Percentiles rank a stretch among this genome's conserved stretches.
phyloP scores from a whole-genome alignment of 2,888 invertebrate species.

The Melinaea menophilus region DNA sequence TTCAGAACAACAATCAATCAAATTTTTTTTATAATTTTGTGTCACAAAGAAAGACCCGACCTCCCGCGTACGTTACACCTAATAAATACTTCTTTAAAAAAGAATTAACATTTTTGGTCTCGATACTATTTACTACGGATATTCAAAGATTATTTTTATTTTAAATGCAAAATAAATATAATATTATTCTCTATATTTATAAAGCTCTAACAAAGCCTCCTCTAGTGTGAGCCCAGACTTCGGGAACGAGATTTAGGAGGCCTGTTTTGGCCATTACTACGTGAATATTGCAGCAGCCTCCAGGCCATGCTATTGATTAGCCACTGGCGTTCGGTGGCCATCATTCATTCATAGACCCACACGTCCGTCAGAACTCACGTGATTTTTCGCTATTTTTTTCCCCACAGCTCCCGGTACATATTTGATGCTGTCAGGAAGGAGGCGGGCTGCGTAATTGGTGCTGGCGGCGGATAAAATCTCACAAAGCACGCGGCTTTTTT shows the following conservation, averaged over 20 bases:
- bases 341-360: slow-evolving; percentile 65
- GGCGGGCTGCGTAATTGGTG: slow-evolving; percentile 59
- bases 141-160: too few species aligned
- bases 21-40: too few species aligned
- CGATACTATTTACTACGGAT: too few species aligned
- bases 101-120: too few species aligned
- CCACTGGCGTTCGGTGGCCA: slow-evolving; percentile 46
- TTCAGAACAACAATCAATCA: too few species aligned
- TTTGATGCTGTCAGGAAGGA: slow-evolving; percentile 67
- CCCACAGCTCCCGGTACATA: slow-evolving; percentile 54
- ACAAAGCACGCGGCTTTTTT: slow-evolving; percentile 41
- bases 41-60: too few species aligned
- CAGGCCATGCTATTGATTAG: slow-evolving; percentile 48
- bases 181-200: not conserved
- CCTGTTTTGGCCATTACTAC: slow-evolving; percentile 49
- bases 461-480: slow-evolving; percentile 48
- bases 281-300: slow-evolving; percentile 50
- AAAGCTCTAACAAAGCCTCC: slow-evolving; percentile 13
- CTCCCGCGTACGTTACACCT: too few species aligned
- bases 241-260: slow-evolving; percentile 28
- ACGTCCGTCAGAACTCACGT: slow-evolving; percentile 49
- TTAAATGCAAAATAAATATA: too few species aligned
- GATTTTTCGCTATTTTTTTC: slow-evolving; percentile 44
- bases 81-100: too few species aligned
- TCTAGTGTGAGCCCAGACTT: slow-evolving; percentile 15